Percentiles rank a stretch among this genome's conserved stretches.
Conservation (phyloP, 1,140 invertebrate genomes). For the Bacillus rossius region DNA sequence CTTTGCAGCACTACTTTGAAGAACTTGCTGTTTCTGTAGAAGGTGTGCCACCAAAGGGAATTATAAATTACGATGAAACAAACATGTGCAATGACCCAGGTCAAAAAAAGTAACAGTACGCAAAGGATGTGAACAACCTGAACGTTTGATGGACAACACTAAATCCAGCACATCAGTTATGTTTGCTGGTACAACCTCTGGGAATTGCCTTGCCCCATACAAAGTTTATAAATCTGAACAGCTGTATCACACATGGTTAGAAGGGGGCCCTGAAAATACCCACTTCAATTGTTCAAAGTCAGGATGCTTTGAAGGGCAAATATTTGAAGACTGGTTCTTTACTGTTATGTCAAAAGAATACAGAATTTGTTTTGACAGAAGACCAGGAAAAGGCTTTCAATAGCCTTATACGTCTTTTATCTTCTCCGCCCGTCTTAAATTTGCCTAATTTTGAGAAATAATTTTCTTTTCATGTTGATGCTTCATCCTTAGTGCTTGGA, state of each 20-base stretch:
- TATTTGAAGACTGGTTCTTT: slow-evolving; percentile 32
- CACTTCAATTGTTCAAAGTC: slow-evolving; percentile 23
- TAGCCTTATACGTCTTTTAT: no score
- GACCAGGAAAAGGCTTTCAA: no score
- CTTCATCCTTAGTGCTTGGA: no score
- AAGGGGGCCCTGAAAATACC: slow-evolving; percentile 19
- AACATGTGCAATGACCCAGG: slow-evolving; percentile 32
- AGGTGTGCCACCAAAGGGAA: slow-evolving; percentile 31
- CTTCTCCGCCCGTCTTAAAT: no score
- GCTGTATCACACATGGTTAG: slow-evolving; percentile 35
- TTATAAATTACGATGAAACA: slow-evolving; percentile 40
- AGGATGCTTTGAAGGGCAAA: slow-evolving; percentile 32
- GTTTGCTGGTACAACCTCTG: slow-evolving; percentile 29
- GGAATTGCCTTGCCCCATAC: slow-evolving; percentile 28
- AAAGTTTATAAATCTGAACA: slow-evolving; percentile 31
- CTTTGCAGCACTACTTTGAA: slow-evolving; percentile 26
- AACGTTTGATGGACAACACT: slow-evolving; percentile 29
- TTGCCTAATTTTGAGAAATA: no score
- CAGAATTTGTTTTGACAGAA: no score
- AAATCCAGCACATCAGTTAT: slow-evolving; percentile 34
- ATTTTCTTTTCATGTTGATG: no score
- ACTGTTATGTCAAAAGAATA: no score
- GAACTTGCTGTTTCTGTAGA: slow-evolving; percentile 28
- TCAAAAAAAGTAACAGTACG: slow-evolving; percentile 25
- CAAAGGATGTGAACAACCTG: slow-evolving; percentile 35